These are phyloP conservation scores for Pterophyllum scalare DNA, from an alignment of 2,113 vertebrate genomes.

Conservation along the genomic window DNA sequence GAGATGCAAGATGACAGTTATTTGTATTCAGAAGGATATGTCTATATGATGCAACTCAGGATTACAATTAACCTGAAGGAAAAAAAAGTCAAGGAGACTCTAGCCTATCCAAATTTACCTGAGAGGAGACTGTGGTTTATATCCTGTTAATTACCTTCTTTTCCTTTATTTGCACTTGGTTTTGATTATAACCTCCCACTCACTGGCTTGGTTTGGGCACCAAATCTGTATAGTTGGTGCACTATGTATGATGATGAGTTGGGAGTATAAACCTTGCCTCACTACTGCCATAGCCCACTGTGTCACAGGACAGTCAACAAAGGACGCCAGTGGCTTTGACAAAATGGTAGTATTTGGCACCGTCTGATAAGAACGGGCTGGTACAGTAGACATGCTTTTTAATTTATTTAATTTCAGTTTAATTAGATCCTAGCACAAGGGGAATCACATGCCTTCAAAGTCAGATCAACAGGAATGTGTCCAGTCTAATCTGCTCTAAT, in stretches of 20 bases:
- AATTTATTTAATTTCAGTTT: slow-evolving; percentile 51
- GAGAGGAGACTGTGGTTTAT: not conserved
- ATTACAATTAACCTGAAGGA: slow-evolving; percentile 4
- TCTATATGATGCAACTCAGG: slow-evolving; percentile 32
- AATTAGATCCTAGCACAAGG: slow-evolving; percentile 34
- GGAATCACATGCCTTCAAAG: slow-evolving; percentile 64
- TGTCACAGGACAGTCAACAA: not conserved
- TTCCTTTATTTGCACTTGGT: not conserved
- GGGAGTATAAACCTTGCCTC: not conserved
- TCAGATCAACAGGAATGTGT: slow-evolving; percentile 50
- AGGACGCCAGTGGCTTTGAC: not conserved
- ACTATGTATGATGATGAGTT: not conserved
- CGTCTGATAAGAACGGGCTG: not conserved
- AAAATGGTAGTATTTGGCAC: not conserved
- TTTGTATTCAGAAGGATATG: not conserved
- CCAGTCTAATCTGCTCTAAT: slow-evolving; percentile 69
- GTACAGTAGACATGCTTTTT: slow-evolving; percentile 22
- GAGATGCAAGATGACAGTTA: not conserved
- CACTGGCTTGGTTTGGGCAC: not conserved
- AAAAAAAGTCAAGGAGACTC: not conserved
- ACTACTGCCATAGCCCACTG: not conserved
- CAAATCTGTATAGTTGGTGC: not conserved
- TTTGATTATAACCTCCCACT: not conserved
- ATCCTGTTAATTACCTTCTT: not conserved
- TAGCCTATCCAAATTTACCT: slow-evolving; percentile 11